Conservation (phyloP, 2,888 invertebrate genomes). For the Siphlonurus alternatus region DNA sequence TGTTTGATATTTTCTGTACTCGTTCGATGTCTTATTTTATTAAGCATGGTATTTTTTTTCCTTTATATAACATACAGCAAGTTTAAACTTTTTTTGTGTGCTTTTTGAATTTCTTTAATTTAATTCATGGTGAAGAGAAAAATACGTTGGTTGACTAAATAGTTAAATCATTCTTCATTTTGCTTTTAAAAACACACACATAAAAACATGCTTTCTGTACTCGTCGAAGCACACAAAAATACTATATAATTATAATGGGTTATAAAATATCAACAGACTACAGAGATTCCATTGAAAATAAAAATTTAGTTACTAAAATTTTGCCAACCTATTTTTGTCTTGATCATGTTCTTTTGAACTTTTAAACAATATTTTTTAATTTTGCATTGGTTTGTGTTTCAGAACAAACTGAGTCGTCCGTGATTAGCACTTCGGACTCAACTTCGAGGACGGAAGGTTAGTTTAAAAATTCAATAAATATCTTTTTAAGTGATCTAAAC, state of each 20-base stretch:
- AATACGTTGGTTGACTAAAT: not conserved
- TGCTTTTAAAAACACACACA: not conserved
- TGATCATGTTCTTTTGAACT: conserved; percentile 3
- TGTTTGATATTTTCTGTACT: too few species aligned
- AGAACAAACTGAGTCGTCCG: conserved; percentile 16
- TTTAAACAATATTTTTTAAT: conserved; percentile 3
- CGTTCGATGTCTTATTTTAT: too few species aligned
- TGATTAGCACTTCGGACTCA: conserved; percentile 14
- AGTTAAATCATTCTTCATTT: not conserved
- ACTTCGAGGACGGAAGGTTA: conserved; percentile 20
- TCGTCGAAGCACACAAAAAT: conserved; percentile 12
- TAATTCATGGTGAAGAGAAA: not conserved
- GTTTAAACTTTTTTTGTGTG: conserved; percentile 2
- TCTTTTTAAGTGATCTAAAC: too few species aligned
- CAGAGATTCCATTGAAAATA: not conserved
- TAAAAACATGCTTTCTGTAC: not conserved
- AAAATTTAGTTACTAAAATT: not conserved
- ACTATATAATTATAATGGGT: conserved; percentile 7
- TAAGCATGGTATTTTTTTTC: too few species aligned
- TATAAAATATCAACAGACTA: not conserved
- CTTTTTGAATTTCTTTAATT: not conserved
- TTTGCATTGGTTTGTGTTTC: conserved; percentile 7
- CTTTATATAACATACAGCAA: too few species aligned
- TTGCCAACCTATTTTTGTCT: conserved; percentile 4
- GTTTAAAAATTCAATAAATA: too few species aligned